phyloP scores from a whole-genome alignment of 2,888 invertebrate genomes.

The Phengaris arion region DNA sequence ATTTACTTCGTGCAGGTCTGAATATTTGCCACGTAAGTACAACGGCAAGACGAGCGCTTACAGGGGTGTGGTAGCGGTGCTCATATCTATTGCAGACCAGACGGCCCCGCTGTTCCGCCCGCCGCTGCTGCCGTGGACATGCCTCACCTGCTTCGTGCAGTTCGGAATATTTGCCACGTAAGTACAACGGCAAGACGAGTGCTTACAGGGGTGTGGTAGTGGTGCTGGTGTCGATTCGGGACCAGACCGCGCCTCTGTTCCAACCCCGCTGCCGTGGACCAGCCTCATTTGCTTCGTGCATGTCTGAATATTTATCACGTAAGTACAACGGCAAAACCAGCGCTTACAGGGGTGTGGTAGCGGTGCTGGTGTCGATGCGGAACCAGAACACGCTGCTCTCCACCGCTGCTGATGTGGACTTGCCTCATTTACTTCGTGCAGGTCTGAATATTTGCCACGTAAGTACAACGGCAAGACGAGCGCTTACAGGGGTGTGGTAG shows the following conservation, averaged over 20 bases:
- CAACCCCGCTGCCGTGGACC: constrained; percentile 67
- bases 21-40: too few relatives aligned
- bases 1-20: too few relatives aligned
- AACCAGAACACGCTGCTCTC: too few relatives aligned
- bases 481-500: constrained; percentile 46
- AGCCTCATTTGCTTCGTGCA: constrained; percentile 80
- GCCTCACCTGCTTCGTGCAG: constrained; percentile 80
- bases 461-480: constrained; percentile 42
- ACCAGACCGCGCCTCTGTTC: constrained; percentile 79
- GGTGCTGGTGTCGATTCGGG: constrained; percentile 72
- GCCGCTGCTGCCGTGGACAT: constrained; percentile 71
- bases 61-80: constrained; percentile 53
- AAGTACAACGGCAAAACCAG: constrained; percentile 46
- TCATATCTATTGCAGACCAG: constrained; percentile 78
- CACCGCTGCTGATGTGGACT: too few relatives aligned
- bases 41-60: constrained; percentile 42
- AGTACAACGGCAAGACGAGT: constrained; percentile 43
- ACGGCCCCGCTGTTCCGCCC: constrained; percentile 76
- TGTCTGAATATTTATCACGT: constrained; percentile 85
- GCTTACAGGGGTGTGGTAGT: constrained; percentile 49
- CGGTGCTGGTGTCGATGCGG: too few relatives aligned
- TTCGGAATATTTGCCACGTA: constrained; percentile 85
- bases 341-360: too few relatives aligned
- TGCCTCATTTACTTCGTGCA: too few relatives aligned
- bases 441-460: too few relatives aligned